phyloP scores from a whole-genome alignment of 2,113 vertebrate genomes.

The Orycteropus afer region DNA sequence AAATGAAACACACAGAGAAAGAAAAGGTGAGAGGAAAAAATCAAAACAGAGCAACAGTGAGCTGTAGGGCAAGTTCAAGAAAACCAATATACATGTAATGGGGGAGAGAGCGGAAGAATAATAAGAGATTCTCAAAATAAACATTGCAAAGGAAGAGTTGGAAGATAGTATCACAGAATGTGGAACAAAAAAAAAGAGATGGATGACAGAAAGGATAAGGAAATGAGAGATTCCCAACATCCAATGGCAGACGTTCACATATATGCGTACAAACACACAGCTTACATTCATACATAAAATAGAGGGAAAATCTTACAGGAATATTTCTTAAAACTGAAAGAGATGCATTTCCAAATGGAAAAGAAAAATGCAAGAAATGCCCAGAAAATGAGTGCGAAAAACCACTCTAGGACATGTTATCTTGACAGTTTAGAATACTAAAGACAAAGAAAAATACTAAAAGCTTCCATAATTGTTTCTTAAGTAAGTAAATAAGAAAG shows the following conservation, averaged over 20 bases:
- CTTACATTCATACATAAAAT: background rate
- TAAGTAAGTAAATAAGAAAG: background rate
- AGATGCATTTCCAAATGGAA: background rate
- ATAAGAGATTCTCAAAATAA: background rate
- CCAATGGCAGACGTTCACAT: background rate
- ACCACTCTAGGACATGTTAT: background rate
- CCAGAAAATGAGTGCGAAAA: constrained; percentile 21
- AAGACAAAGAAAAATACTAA: background rate
- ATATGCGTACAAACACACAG: background rate
- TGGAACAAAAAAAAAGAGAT: background rate
- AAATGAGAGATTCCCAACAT: background rate
- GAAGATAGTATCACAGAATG: background rate
- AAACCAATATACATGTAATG: background rate
- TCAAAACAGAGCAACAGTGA: too few species aligned
- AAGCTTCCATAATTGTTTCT: background rate
- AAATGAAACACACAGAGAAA: too few species aligned
- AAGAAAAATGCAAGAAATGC: background rate
- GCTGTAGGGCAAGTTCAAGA: too few species aligned
- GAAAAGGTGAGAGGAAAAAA: too few species aligned
- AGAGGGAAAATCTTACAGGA: background rate
- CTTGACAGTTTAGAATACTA: background rate
- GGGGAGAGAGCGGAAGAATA: background rate
- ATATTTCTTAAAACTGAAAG: background rate
- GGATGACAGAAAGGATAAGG: background rate
- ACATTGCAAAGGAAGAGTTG: background rate